Base-by-base conservation (phyloP, 2,113 vertebrate species). In the Tachysurus vachellii region DNA sequence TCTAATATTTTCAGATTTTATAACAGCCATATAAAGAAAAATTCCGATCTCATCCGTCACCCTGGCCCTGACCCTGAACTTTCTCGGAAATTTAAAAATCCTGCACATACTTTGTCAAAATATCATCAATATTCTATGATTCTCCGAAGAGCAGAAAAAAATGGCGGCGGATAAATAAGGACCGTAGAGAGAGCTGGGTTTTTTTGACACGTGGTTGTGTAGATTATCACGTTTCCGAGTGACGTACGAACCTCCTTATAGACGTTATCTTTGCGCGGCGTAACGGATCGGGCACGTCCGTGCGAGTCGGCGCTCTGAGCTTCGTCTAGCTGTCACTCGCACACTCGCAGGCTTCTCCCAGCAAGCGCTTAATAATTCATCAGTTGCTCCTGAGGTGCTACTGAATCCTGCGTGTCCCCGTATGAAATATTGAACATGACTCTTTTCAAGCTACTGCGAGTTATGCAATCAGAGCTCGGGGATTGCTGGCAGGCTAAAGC, bases 301-400 rank as follows among this genome's bases (percentile, higher is more conserved):
- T 26, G 44, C 44, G 28, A 77, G 71, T 77, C 79, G 19, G 70
- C 77, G 80, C 61, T 17, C 57, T 36, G 77, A 57, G 61, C 85
- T 73, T 88, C 76, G 75, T 42, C 81, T 81, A 82, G 71, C 84
- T 84, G 66, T 84, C 87, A 53, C 73, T 86, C 44, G 80, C 84
- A 66, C 61, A 26, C 86, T 79, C 79, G 44, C 59, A 88, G 75
- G 17, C 71, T 79, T 86, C 87, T 88, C 17, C 66, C 76, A 75
- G 84, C 62, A 23, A 14, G 21, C 54, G 23, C 36, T 90, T 84
- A 90, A 90, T 88, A 88, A 90, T 90, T 88, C n/a, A 90, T 73
- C 80, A 28, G 1, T 64, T 57, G 75, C 86, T 70, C 73, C 73
- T 66, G 80, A 62, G 84, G 47, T 76, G 17, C 77, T 21, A 85